Base-by-base conservation (phyloP, 2,797 vertebrate genomes). In the Rhinichthys osculus region DNA sequence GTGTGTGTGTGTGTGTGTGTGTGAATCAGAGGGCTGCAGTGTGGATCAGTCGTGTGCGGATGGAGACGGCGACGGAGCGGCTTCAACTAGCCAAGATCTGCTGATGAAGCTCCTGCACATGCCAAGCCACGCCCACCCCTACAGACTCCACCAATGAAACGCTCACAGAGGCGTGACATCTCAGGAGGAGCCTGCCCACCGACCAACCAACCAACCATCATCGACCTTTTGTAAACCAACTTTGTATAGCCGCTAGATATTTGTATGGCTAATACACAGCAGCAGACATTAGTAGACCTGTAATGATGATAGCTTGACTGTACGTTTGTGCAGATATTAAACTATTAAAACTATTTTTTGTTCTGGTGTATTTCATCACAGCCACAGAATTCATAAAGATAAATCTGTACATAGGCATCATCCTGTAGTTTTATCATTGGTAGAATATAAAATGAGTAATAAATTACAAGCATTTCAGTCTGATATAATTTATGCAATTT, bases 71-170 rank as follows among this genome's bases (percentile, higher is more conserved):
- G 90, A 90, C 0, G 30, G 70, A 10, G 11, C 81, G 3, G 38
- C 78, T 23, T 70, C 89, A 72, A 88, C 40, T 35, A 78, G 83
- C 67, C 84, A 85, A 38, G 90, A 89, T 71, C 70, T 92, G 16
- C 84, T 92, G 27, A 70, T 90, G 78, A 92, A 90, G 74, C 91
- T 92, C 21, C 90, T 92, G 44, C 88, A 90, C 59, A 85, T 91
- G 81, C 85, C 87, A 27, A 91, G 86, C 83, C 87, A 87, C 44
- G 72, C 81, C 76, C 88, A 87, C 73, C 87, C 91, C 23, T 87
- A 87, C 67, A 87, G 89, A 57, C 57, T 81, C 85, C 87, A 89
- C 90, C 89, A 92, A 82, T 92, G 78, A 91, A 16, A 42, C 4
- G 0, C 44, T 16, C n/a, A 27, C 21, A 66, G 38, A 62, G 40